Conservation (phyloP, 2,888 invertebrate species). For the Pherbina coryleti region DNA sequence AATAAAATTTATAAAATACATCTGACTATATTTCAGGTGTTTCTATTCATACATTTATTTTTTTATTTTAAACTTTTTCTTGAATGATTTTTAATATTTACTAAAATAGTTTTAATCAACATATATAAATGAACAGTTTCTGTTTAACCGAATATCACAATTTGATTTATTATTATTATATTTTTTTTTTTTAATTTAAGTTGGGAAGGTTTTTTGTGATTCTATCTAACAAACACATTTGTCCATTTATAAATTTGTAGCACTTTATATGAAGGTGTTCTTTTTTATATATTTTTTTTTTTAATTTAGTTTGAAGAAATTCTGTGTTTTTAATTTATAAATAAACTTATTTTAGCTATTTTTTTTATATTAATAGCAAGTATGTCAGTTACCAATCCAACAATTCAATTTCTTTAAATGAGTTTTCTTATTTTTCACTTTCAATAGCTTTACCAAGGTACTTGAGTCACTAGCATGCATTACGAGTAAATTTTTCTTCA, state of each 20-base stretch:
- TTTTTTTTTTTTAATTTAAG: constrained; percentile 36
- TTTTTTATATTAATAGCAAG: background rate
- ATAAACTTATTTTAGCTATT: constrained; percentile 4
- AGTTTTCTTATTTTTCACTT: background rate
- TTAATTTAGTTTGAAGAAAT: constrained; percentile 2
- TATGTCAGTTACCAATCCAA: too few relatives aligned
- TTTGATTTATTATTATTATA: constrained; percentile 46
- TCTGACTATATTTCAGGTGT: too few relatives aligned
- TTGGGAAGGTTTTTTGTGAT: background rate
- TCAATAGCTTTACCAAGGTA: too few relatives aligned
- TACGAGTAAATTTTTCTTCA: too few relatives aligned
- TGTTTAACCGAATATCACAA: constrained; percentile 61
- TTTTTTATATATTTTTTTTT: constrained; percentile 36
- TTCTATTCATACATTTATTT: too few relatives aligned
- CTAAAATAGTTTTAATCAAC: background rate
- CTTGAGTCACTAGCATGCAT: too few relatives aligned
- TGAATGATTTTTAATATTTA: background rate
- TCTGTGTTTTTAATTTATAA: too few relatives aligned
- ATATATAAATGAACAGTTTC: background rate
- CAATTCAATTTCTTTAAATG: background rate
- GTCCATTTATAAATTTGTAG: constrained; percentile 18
- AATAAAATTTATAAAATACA: too few relatives aligned
- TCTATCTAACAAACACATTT: constrained; percentile 12
- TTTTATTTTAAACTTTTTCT: too few relatives aligned
- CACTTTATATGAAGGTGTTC: constrained; percentile 6